Evolutionary conservation across 2,888 invertebrate species (phyloP).

Genomic region (Gisinianus flammeolus): DNA sequence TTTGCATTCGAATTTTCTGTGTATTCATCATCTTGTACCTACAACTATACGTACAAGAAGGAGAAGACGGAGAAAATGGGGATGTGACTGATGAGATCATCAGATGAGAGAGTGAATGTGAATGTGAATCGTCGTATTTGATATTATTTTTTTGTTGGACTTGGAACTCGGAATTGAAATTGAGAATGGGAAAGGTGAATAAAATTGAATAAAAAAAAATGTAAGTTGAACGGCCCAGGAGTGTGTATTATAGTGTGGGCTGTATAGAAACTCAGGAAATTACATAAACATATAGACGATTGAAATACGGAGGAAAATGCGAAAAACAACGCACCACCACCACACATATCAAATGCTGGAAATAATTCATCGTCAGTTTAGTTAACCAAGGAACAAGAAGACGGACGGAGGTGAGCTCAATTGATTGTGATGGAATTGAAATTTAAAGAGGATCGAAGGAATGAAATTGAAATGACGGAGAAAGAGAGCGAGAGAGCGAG

Average conservation of each 20-base stretch:
- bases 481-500: neutral
- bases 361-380: too few relatives aligned
- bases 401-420: neutral
- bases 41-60: neutral
- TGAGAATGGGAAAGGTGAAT: neutral
- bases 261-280: too few relatives aligned
- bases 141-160: neutral
- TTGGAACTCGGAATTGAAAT: neutral
- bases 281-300: too few relatives aligned
- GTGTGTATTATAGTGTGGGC: too few relatives aligned
- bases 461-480: neutral
- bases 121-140: neutral
- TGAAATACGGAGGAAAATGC: neutral
- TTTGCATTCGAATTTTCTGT: neutral
- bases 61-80: neutral
- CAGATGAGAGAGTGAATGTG: neutral
- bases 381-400: too few relatives aligned
- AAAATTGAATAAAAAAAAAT: neutral
- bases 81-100: neutral
- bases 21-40: neutral
- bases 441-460: conserved; percentile 17
- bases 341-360: neutral
- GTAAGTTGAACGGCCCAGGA: neutral
- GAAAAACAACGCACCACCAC: neutral
- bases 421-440: conserved; percentile 20